phyloP scores from a whole-genome alignment of 2,888 invertebrate genomes.

The Laspeyria flexula region DNA sequence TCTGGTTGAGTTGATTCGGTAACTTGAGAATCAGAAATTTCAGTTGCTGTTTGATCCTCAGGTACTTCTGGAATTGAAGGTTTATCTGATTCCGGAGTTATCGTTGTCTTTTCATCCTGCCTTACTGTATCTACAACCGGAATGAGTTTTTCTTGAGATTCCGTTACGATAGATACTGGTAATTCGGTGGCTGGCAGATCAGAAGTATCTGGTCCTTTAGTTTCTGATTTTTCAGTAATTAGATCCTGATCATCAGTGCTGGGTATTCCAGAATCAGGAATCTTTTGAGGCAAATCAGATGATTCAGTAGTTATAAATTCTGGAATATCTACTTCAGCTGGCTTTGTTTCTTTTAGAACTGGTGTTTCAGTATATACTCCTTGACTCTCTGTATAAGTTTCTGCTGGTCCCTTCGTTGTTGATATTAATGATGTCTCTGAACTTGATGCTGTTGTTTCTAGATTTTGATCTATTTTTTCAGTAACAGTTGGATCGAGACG shows the following conservation, averaged over 20 bases:
- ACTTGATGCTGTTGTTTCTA: slow-evolving; percentile 5
- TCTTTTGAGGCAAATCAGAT: slow-evolving; percentile 11
- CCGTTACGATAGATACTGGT: slow-evolving; percentile 17
- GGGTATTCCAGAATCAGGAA: slow-evolving; percentile 7
- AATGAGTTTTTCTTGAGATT: slow-evolving; percentile 13
- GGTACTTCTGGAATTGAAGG: slow-evolving; percentile 17
- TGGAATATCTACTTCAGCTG: not conserved
- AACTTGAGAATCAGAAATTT: slow-evolving; percentile 11
- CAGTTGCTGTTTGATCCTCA: slow-evolving; percentile 9
- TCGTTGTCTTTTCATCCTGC: slow-evolving; percentile 22
- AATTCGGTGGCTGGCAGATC: slow-evolving; percentile 17
- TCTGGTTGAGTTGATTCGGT: slow-evolving; percentile 9
- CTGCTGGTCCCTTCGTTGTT: not conserved
- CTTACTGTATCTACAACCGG: slow-evolving; percentile 12
- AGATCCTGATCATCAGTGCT: slow-evolving; percentile 3
- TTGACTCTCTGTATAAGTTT: slow-evolving; percentile 1
- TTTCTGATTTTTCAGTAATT: slow-evolving; percentile 7
- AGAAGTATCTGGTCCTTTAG: slow-evolving; percentile 8
- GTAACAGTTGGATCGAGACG: slow-evolving; percentile 9
- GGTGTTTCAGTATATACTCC: slow-evolving; percentile 1
- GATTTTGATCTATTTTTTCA: slow-evolving; percentile 18
- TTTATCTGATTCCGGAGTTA: slow-evolving; percentile 8
- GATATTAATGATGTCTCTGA: slow-evolving; percentile 16
- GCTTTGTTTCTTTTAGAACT: not conserved
- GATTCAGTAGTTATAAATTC: slow-evolving; percentile 2